A percentile compares a stretch with the other conserved stretches of the same genome.
These are phyloP conservation scores for Parnassius smintheus DNA, from an alignment of 2,888 invertebrate genomes.

Conservation along the genomic window DNA sequence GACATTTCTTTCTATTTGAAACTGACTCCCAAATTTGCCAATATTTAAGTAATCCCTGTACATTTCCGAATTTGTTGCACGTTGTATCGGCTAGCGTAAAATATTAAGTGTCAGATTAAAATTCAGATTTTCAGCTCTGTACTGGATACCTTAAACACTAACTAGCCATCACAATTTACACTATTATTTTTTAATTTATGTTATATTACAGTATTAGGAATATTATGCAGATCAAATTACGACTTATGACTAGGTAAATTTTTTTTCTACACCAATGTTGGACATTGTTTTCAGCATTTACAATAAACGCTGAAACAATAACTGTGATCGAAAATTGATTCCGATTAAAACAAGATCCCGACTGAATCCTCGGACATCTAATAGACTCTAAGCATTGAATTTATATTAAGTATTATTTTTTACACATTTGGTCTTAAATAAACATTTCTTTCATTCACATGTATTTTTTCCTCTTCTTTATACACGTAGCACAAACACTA, in stretches of 20 bases:
- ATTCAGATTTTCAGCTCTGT: constrained; percentile 21
- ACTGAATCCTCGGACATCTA: constrained; percentile 22
- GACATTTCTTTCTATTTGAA: constrained; percentile 43
- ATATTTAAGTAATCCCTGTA: constrained; percentile 74
- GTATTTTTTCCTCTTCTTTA: constrained; percentile 31
- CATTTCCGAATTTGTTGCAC: constrained; percentile 77
- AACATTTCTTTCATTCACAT: constrained; percentile 28
- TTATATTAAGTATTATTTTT: constrained; percentile 25
- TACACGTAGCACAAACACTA: constrained; percentile 58
- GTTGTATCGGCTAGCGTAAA: constrained; percentile 37
- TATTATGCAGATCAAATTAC: constrained; percentile 65
- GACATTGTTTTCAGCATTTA: constrained; percentile 44
- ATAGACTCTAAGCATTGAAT: constrained; percentile 28
- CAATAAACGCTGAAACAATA: constrained; percentile 33
- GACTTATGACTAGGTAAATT: constrained; percentile 79
- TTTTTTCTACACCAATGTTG: constrained; percentile 66
- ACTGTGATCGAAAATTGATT: constrained; percentile 17
- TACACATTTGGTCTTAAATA: constrained; percentile 32
- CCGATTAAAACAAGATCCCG: constrained; percentile 21
- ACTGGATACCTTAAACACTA: constrained; percentile 42
- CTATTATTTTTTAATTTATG: constrained; percentile 52
- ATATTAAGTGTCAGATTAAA: constrained; percentile 14
- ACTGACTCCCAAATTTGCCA: constrained; percentile 46
- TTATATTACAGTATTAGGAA: constrained; percentile 62
- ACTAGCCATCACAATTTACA: constrained; percentile 59